Percentiles rank a stretch among this genome's conserved stretches.
phyloP scores from a whole-genome alignment of 2,797 vertebrate genomes.

The Liasis olivaceus region DNA sequence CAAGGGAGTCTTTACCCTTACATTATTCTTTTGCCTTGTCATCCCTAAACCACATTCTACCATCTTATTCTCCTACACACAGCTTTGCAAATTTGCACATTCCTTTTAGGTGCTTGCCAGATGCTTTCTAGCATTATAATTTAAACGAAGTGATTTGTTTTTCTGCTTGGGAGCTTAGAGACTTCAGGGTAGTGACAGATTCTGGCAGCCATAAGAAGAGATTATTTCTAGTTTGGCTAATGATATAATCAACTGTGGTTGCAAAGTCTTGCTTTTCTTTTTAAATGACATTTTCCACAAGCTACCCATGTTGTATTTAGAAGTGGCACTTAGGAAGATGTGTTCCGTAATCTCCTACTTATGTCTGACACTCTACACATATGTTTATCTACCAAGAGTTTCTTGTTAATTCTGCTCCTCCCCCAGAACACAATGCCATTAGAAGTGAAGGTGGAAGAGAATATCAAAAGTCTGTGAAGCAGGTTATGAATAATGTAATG shows the following conservation, averaged over 20 bases:
- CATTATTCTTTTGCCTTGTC: constrained; percentile 17
- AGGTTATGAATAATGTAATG: constrained; percentile 63
- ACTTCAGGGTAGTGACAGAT: constrained; percentile 29
- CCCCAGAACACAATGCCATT: constrained; percentile 50
- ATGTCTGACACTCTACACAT: constrained; percentile 63
- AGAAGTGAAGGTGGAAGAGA: constrained; percentile 39
- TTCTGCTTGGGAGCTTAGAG: constrained; percentile 45
- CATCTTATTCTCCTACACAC: background rate
- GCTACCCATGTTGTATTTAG: constrained; percentile 64
- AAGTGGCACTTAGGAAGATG: constrained; percentile 67
- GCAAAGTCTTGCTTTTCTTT: constrained; percentile 64
- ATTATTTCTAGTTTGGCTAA: constrained; percentile 65
- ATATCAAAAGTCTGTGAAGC: constrained; percentile 60
- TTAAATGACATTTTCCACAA: constrained; percentile 62
- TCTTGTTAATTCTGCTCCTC: constrained; percentile 53
- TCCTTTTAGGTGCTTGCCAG: constrained; percentile 25
- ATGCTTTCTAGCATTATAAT: constrained; percentile 31
- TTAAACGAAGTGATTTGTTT: constrained; percentile 35
- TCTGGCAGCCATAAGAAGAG: constrained; percentile 55
- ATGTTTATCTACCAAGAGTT: constrained; percentile 68
- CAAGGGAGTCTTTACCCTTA: too few species aligned
- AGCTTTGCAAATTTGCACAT: constrained; percentile 2
- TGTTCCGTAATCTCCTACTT: constrained; percentile 70
- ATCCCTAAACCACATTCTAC: background rate
- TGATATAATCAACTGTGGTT: constrained; percentile 63